phyloP scores from a whole-genome alignment of 2,113 vertebrate genomes.

The Lycocorax pyrrhopterus region DNA sequence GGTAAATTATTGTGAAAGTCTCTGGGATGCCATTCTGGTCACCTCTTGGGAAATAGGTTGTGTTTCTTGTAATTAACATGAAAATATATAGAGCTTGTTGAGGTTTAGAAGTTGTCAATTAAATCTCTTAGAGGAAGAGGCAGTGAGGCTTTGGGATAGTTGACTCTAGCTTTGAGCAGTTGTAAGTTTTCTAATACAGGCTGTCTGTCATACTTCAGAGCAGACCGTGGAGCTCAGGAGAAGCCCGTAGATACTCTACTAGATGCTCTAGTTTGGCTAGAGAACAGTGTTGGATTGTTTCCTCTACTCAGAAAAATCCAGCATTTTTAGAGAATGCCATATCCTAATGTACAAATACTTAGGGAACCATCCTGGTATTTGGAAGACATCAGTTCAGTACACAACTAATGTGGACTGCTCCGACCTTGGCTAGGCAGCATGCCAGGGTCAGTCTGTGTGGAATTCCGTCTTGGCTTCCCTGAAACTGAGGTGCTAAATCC shows the following conservation, averaged over 20 bases:
- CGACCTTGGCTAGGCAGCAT: background rate
- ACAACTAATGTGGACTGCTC: background rate
- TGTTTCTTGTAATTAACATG: background rate
- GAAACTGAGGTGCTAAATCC: background rate
- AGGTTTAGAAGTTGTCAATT: background rate
- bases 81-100: background rate
- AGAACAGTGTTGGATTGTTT: background rate
- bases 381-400: background rate
- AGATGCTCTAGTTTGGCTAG: background rate
- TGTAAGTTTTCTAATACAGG: background rate
- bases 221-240: background rate
- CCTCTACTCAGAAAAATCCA: background rate
- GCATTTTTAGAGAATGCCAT: background rate
- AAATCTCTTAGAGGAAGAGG: background rate
- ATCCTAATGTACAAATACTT: background rate
- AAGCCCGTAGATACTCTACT: rapidly evolving
- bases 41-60: background rate
- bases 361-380: background rate
- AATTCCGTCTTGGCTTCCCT: background rate
- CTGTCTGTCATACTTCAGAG: background rate
- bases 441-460: background rate
- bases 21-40: background rate
- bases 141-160: background rate
- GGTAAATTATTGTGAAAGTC: background rate
- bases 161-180: background rate